A percentile compares a stretch with the other conserved stretches of the same genome.
phyloP scores from a whole-genome alignment of 2,888 invertebrate genomes.

The Pandemis corylana region DNA sequence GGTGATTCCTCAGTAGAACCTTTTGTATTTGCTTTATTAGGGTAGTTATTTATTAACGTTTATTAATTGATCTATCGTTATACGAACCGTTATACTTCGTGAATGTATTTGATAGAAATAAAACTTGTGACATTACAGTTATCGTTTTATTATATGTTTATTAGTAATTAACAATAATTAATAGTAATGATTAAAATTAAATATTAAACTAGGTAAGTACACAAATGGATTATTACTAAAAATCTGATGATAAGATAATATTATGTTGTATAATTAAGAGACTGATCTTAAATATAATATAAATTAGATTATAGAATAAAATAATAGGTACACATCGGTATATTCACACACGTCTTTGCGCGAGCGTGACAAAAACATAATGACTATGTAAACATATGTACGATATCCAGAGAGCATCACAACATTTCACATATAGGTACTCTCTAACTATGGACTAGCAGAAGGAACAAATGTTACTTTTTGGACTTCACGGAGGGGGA shows the following conservation, averaged over 20 bases:
- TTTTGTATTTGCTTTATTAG: not conserved
- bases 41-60: not conserved
- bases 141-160: not conserved
- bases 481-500: not conserved
- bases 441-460: too few relatives aligned
- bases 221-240: not conserved
- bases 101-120: not conserved
- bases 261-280: not conserved
- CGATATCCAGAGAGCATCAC: too few relatives aligned
- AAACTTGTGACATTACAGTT: not conserved
- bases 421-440: too few relatives aligned
- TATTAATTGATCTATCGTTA: not conserved
- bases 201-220: not conserved
- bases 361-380: too few relatives aligned
- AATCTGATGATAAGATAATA: too few relatives aligned
- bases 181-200: not conserved
- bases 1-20: not conserved
- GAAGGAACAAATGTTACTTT: not conserved
- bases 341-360: too few relatives aligned
- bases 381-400: too few relatives aligned
- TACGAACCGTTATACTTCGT: not conserved
- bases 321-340: not conserved
- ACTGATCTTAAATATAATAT: constrained; percentile 4
- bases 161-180: not conserved
- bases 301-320: not conserved